Evolutionary conservation across 2,888 invertebrate species (phyloP).

Genomic region (Leptothorax acervorum): DNA sequence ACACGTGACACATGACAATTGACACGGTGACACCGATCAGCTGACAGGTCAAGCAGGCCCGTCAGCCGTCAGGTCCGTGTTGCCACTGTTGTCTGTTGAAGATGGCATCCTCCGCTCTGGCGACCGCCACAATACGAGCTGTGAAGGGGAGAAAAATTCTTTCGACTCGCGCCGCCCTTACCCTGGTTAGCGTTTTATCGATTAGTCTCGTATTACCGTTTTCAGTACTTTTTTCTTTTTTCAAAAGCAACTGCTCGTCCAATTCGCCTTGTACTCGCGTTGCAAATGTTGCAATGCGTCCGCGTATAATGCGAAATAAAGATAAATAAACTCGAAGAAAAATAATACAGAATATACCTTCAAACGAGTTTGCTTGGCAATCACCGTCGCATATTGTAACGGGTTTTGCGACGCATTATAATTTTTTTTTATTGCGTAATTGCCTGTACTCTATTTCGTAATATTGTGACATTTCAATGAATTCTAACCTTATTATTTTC

Average conservation of each 20-base stretch:
- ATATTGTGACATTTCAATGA: background rate
- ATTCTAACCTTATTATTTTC: conserved; percentile 11
- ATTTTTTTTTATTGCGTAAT: conserved; percentile 10
- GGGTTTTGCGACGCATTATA: background rate
- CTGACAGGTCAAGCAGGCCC: background rate
- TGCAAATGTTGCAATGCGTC: background rate
- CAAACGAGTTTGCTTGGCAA: background rate
- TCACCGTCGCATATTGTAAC: background rate
- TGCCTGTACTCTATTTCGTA: conserved; percentile 5
- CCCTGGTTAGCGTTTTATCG: conserved; percentile 87
- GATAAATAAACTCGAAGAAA: background rate
- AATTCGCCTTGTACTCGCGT: background rate
- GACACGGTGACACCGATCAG: conserved; percentile 2
- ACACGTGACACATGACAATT: too few relatives aligned
- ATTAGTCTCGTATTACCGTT: background rate
- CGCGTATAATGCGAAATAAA: background rate
- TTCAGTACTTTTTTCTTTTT: background rate
- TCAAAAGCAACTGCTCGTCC: background rate
- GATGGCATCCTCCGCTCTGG: conserved; percentile 93
- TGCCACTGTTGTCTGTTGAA: conserved; percentile 63
- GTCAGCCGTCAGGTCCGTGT: background rate
- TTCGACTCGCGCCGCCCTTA: conserved; percentile 94
- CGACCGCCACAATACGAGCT: conserved; percentile 95
- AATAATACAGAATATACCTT: background rate
- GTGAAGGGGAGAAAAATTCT: conserved; percentile 92